Evolutionary conservation across 2,113 vertebrate species (phyloP).

Genomic region (Clarias gariepinus): DNA sequence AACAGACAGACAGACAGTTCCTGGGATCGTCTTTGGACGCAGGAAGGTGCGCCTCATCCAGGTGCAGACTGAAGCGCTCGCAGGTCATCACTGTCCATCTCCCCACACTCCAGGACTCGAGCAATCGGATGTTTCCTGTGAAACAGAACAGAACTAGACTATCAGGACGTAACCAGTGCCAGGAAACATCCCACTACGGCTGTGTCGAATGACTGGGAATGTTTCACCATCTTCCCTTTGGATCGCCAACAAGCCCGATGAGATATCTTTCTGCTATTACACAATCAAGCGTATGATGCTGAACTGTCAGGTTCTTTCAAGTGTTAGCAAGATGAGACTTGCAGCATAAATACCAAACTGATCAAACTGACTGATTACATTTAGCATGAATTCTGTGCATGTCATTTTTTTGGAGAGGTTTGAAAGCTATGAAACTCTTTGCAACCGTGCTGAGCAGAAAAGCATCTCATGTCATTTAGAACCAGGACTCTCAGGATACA

Average conservation of each 20-base stretch:
- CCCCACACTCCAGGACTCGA: constrained; percentile 53
- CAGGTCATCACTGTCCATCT: constrained; percentile 38
- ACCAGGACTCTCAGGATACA: background rate
- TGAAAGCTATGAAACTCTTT: background rate
- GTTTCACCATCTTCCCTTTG: background rate
- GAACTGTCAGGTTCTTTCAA: background rate
- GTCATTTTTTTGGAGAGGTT: background rate
- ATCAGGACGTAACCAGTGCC: background rate
- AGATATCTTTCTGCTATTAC: background rate
- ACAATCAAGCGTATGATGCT: background rate
- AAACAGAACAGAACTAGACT: constrained; percentile 12
- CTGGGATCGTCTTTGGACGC: constrained; percentile 3
- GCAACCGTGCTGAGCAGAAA: background rate
- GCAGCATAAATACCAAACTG: background rate
- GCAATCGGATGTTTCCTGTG: constrained; percentile 62
- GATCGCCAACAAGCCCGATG: background rate
- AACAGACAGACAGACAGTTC: background rate
- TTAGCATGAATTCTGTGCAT: background rate
- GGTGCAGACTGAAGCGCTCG: constrained; percentile 20
- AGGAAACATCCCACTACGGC: too few species aligned
- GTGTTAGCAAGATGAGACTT: background rate
- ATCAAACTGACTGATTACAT: background rate
- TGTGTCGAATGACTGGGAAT: background rate
- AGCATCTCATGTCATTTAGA: background rate
- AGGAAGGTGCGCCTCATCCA: background rate